A percentile compares a stretch with the other conserved stretches of the same genome.
Evolutionary conservation across 2,888 invertebrate genomes (phyloP).

Genomic region (Leptinotarsa tumamoca): DNA sequence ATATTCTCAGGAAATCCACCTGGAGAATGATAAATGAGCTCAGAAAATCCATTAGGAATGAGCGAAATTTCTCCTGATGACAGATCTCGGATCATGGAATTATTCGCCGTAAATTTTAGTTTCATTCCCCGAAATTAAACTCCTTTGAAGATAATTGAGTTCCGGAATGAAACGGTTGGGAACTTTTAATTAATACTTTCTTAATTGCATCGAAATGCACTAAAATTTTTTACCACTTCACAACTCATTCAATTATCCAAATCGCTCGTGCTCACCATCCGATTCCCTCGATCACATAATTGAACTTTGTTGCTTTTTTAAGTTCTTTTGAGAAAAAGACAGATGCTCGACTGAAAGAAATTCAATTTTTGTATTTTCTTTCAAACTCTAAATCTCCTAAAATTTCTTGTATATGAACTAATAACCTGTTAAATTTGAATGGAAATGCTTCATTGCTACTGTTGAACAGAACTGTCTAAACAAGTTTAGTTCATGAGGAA

Average conservation of each 20-base stretch:
- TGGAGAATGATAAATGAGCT: conserved; percentile 55
- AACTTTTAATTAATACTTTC: conserved; percentile 54
- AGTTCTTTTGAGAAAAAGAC: background rate
- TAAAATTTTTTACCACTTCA: conserved; percentile 36
- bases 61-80: conserved; percentile 46
- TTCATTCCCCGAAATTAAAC: conserved; percentile 53
- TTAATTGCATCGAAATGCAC: conserved; percentile 50
- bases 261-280: conserved; percentile 31
- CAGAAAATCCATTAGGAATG: conserved; percentile 38
- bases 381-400: too few species aligned
- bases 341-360: background rate
- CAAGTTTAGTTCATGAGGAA: too few species aligned
- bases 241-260: conserved; percentile 43
- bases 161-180: conserved; percentile 47
- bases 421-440: too few species aligned
- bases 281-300: background rate
- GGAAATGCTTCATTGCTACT: too few species aligned
- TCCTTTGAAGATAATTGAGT: conserved; percentile 52
- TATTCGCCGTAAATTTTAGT: conserved; percentile 53
- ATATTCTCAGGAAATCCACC: conserved; percentile 52
- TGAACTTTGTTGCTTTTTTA: conserved; percentile 3
- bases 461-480: too few species aligned
- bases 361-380: too few species aligned
- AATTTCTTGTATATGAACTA: too few species aligned
- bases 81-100: conserved; percentile 51